Evolutionary conservation across 2,113 vertebrate species (phyloP).

Genomic region (Indri indri): DNA sequence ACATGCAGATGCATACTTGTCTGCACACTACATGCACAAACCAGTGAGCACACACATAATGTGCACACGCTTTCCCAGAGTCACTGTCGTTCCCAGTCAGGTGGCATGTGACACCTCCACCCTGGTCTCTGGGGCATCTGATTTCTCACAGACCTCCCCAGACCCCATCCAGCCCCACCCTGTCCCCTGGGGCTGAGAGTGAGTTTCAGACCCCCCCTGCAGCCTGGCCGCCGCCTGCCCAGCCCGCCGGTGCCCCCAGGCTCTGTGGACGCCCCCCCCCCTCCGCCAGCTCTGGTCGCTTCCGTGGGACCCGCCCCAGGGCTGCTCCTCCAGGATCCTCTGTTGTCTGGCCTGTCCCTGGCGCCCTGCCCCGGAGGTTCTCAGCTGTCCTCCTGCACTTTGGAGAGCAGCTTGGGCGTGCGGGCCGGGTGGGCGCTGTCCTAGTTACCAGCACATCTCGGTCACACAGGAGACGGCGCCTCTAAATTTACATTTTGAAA

Average conservation of each 20-base stretch:
- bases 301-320: background rate
- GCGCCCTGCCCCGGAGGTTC: background rate
- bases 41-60: background rate
- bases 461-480: background rate
- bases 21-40: background rate
- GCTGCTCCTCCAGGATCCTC: background rate
- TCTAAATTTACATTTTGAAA: slow-evolving; percentile 1
- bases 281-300: background rate
- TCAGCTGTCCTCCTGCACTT: background rate
- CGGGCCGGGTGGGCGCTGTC: background rate
- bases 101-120: too few species aligned
- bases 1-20: accelerated
- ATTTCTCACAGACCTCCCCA: background rate
- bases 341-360: background rate
- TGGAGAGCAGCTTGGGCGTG: background rate
- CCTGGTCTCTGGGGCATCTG: background rate
- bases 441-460: background rate
- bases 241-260: background rate
- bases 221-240: background rate
- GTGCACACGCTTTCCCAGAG: background rate
- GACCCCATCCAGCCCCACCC: background rate
- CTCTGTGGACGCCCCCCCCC: background rate
- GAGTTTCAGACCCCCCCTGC: background rate
- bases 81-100: background rate
- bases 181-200: background rate